Base-by-base conservation (phyloP, 2,113 vertebrate species). In the Myotis lucifugus region DNA sequence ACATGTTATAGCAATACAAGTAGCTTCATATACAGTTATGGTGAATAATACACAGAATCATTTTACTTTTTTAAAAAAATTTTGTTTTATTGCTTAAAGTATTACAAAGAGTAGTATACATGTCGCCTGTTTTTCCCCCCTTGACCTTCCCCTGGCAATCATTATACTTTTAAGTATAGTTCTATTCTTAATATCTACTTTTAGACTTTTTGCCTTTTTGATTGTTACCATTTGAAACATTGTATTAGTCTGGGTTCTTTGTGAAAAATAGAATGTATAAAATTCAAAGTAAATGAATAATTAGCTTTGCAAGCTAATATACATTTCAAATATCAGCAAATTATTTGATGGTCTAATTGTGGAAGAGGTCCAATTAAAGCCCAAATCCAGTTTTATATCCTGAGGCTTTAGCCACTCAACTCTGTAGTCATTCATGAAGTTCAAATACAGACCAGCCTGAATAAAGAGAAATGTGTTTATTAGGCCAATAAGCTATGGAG, bases 231-330 rank as follows among this genome's bases (percentile, higher is more conserved):
- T 64, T 92, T 93, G 67, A 93, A 92, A 91, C 27, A 56, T 19
- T 69, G 27, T 90, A 66, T 37, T 29, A 87, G 18, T 81, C 10
- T 90, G 17, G 21, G 6, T 89, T 96, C 32, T 86, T 72, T 84
- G 17, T 89, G 40, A 94, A 23, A n/a, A 91, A 21, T 25, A 74
- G 40, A 76, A 87, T n/a, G 72, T 94, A 56, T 37, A 56, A 96
- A 89, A 64, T 79, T 89, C 19, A 94, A 40, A 79, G 9, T 85
- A 64, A 79, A 84, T 59, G 27, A 82, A 79, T 18, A 87, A 19
- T 93, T 88, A 87, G 18, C 13, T 88, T 92, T 81, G 46, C 83
- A 90, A 92, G 74, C 18, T 78, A 91, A 82, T 54, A 59, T 81
- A 34, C 23, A 81, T 85, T 94, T 79, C 2, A 85, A 74, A 50